phyloP scores from a whole-genome alignment of 2,888 invertebrate genomes.

The Pharmacophagus antenor region DNA sequence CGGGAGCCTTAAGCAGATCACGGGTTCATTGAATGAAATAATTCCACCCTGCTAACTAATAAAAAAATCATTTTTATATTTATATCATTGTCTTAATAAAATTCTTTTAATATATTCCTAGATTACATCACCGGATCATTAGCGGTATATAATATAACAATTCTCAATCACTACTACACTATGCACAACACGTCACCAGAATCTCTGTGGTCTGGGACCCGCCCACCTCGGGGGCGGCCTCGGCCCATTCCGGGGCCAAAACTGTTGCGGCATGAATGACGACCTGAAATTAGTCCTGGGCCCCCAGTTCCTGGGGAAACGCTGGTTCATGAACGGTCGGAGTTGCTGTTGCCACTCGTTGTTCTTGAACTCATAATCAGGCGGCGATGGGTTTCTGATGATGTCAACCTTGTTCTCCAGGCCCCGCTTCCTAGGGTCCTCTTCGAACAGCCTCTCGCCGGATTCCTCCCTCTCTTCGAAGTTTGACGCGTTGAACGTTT shows the following conservation, averaged over 20 bases:
- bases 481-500: slow-evolving; percentile 30
- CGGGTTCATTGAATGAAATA: slow-evolving; percentile 14
- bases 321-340: slow-evolving; percentile 49
- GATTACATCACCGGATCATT: slow-evolving; percentile 2
- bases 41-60: slow-evolving; percentile 16
- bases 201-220: slow-evolving; percentile 65
- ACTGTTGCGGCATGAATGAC: slow-evolving; percentile 41
- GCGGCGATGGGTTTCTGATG: slow-evolving; percentile 39
- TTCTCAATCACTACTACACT: slow-evolving; percentile 17
- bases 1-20: neutral
- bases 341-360: slow-evolving; percentile 41
- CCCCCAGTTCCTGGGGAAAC: slow-evolving; percentile 69
- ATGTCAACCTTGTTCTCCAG: slow-evolving; percentile 39
- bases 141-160: neutral
- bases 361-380: slow-evolving; percentile 44
- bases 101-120: slow-evolving; percentile 15
- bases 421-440: slow-evolving; percentile 50
- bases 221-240: slow-evolving; percentile 62
- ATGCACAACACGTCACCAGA: slow-evolving; percentile 64
- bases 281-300: slow-evolving; percentile 61
- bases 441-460: slow-evolving; percentile 52
- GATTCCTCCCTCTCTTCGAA: slow-evolving; percentile 34
- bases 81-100: slow-evolving; percentile 21
- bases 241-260: slow-evolving; percentile 63
- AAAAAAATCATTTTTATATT: slow-evolving; percentile 17